Percentiles rank a stretch among this genome's conserved stretches.
Evolutionary conservation across 1,140 invertebrate species (phyloP).

Genomic region (Drosophila mayri): DNA sequence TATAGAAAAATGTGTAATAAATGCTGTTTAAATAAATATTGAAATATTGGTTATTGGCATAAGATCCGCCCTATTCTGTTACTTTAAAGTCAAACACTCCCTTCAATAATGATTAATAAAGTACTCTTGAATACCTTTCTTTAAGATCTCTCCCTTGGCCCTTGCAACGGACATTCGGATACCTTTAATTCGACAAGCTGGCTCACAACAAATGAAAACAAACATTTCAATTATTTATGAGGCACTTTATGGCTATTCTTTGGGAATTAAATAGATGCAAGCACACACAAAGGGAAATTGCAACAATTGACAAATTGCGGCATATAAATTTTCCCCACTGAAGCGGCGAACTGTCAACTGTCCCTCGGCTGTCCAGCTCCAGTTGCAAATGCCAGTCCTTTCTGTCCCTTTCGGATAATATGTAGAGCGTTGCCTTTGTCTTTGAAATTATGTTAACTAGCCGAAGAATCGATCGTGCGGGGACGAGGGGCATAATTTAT

Average conservation of each 20-base stretch:
- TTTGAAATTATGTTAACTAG: slow-evolving; percentile 73
- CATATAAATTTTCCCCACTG: slow-evolving; percentile 56
- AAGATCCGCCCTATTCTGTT: neutral
- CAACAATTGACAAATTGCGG: slow-evolving; percentile 73
- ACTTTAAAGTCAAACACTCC: neutral
- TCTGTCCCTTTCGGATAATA: slow-evolving; percentile 21
- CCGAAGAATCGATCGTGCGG: slow-evolving; percentile 51
- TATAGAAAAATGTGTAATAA: neutral
- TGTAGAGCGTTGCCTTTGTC: slow-evolving; percentile 65
- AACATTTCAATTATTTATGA: slow-evolving; percentile 50
- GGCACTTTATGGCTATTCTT: slow-evolving; percentile 10
- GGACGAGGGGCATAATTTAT: slow-evolving; percentile 59
- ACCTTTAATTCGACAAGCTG: slow-evolving; percentile 14
- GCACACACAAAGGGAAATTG: slow-evolving; percentile 38
- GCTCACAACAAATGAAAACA: slow-evolving; percentile 10
- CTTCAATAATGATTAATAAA: neutral
- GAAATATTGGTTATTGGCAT: no score
- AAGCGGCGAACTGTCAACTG: slow-evolving; percentile 58
- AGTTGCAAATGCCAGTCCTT: slow-evolving; percentile 1
- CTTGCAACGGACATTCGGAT: neutral
- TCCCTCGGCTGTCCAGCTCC: slow-evolving; percentile 31
- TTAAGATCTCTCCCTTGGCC: neutral
- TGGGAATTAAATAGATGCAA: slow-evolving; percentile 31
- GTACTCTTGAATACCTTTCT: neutral
- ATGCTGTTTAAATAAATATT: no score